Evolutionary conservation across 2,797 vertebrate genomes (phyloP), one percentile per base, ranked within the genome.

Genomic region (Garrulus glandarius): DNA sequence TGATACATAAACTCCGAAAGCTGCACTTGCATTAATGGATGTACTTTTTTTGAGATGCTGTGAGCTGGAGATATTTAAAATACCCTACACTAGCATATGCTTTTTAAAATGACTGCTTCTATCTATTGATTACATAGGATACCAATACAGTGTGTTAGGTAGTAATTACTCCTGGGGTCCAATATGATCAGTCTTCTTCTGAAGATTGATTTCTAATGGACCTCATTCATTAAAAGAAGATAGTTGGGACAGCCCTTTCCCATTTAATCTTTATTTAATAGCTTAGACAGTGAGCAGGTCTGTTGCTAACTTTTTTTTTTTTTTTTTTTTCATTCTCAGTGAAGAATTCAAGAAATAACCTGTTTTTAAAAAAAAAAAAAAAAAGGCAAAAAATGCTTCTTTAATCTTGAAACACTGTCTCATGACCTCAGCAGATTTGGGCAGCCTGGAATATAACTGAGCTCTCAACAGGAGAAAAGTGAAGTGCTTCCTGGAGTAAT

Each of bases 361-460:
- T 34, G 17, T 50, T n/a, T n/a, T n/a, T 57, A 19, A 23, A 67
- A 29, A 52, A 79, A 24, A 9, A 36, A 23, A 26, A 6, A 20
- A 8, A 39, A 39, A 8, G 1, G 0, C 0, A 13, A 37, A 65
- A 55, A 37, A 13, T 18, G 0, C 0, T 14, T 37, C 7, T 70
- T 74, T 52, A 4, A 4, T 69, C 24, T 65, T 43, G 20, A 24
- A 13, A 12, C 5, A 1, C 2, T 64, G 6, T 79, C 9, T 41
- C 23, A 39, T 36, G 15, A 26, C 3, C 34, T 63, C 29, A 70
- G 22, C 23, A 86, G 36, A 47, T 87, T 56, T 72, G 13, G 17
- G 13, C 9, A 84, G 11, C 9, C 4, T 50, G 11, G 3, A 74
- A 41, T 1, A 3, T 26, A 63, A 13, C 12, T 27, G 6, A 77